phyloP scores from a whole-genome alignment of 2,797 vertebrate genomes.

The Labeo calbasu region DNA sequence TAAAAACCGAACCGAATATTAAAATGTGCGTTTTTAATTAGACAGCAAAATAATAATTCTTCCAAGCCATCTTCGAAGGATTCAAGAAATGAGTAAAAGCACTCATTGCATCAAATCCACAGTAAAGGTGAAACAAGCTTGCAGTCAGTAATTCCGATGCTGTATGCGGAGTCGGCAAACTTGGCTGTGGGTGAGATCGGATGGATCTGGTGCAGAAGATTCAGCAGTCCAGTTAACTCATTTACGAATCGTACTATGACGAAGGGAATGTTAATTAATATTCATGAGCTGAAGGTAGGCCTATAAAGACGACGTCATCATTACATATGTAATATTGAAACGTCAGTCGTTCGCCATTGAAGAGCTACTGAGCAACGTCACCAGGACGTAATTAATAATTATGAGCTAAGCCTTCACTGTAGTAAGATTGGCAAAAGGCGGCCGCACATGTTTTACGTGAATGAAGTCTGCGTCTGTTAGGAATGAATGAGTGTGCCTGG shows the following conservation, averaged over 20 bases:
- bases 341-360: slow-evolving; percentile 2
- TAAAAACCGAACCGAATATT: slow-evolving; percentile 2
- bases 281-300: not conserved
- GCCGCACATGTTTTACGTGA: not conserved
- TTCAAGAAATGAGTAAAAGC: slow-evolving; percentile 50
- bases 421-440: not conserved
- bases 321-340: not conserved
- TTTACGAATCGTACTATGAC: not conserved
- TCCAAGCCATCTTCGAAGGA: slow-evolving; percentile 52
- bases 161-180: slow-evolving; percentile 46
- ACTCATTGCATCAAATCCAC: slow-evolving; percentile 59
- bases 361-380: slow-evolving; percentile 4
- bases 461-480: not conserved
- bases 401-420: not conserved
- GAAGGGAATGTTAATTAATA: not conserved
- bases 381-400: not conserved
- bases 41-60: slow-evolving; percentile 53
- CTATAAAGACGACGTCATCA: not conserved
- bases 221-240: not conserved
- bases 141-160: slow-evolving; percentile 19
- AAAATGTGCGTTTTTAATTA: slow-evolving; percentile 56
- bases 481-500: not conserved
- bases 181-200: slow-evolving; percentile 21
- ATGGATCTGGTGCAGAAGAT: slow-evolving; percentile 21
- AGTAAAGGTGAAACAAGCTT: slow-evolving; percentile 5